A percentile compares a stretch with the other conserved stretches of the same genome.
These are phyloP conservation scores for Diaprepes abbreviatus DNA, from an alignment of 2,888 invertebrate species.

Conservation along the genomic window DNA sequence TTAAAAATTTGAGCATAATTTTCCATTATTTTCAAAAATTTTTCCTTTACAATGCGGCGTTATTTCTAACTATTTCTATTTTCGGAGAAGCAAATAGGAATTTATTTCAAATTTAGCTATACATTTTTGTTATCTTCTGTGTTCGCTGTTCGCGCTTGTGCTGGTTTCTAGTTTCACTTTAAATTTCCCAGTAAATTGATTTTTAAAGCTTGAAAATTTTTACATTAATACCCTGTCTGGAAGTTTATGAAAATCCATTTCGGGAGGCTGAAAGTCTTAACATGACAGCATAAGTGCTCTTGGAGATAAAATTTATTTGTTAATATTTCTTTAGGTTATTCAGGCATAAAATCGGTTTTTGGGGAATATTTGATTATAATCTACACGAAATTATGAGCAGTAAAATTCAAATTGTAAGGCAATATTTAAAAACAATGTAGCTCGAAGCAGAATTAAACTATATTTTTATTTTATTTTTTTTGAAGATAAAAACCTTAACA, in stretches of 20 bases:
- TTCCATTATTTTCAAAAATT: background rate
- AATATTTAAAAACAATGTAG: too few relatives aligned
- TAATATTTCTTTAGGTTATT: too few relatives aligned
- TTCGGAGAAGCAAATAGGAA: background rate
- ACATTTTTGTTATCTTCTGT: conserved; percentile 10
- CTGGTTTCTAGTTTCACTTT: conserved; percentile 16
- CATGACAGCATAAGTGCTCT: background rate
- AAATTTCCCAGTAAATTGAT: conserved; percentile 11
- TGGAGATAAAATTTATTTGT: too few relatives aligned
- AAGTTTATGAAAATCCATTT: conserved; percentile 4
- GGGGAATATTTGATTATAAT: too few relatives aligned
- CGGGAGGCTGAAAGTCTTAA: background rate
- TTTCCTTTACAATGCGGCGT: background rate
- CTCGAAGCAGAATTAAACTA: too few relatives aligned
- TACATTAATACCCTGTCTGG: background rate
- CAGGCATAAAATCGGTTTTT: too few relatives aligned
- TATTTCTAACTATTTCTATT: background rate
- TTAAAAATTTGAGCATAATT: background rate
- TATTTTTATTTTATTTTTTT: too few relatives aligned
- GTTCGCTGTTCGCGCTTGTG: background rate
- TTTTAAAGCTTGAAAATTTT: conserved; percentile 8
- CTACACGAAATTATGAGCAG: too few relatives aligned
- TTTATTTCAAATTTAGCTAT: conserved; percentile 5
- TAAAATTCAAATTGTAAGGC: too few relatives aligned
- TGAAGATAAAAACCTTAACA: too few relatives aligned